Percentiles rank a stretch among this genome's conserved stretches.
Conservation (phyloP, 2,888 invertebrate genomes). For the Trachelus stipa region DNA sequence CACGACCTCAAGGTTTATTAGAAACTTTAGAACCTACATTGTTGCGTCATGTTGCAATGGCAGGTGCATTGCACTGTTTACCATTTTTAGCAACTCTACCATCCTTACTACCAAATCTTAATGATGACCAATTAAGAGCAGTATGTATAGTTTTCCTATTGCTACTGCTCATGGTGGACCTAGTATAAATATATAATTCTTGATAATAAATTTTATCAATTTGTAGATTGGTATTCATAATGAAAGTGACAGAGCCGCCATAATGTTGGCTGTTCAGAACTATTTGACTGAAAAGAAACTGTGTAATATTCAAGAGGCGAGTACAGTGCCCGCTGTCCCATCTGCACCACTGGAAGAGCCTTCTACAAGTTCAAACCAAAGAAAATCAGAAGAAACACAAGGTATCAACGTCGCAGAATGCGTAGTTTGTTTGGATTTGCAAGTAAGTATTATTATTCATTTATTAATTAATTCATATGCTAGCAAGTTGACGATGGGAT, state of each 20-base stretch:
- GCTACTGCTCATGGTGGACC: background rate
- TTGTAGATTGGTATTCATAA: conserved; percentile 58
- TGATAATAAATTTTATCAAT: conserved; percentile 8
- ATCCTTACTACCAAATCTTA: conserved; percentile 68
- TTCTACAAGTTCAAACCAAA: conserved; percentile 49
- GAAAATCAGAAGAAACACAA: conserved; percentile 52
- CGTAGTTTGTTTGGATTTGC: conserved; percentile 84
- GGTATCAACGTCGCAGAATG: conserved; percentile 74
- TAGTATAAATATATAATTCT: background rate
- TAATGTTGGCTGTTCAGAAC: conserved; percentile 74
- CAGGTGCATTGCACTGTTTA: conserved; percentile 81
- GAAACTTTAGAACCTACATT: conserved; percentile 76
- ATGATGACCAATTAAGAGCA: conserved; percentile 70
- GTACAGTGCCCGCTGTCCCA: conserved; percentile 40
- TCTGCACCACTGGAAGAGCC: conserved; percentile 55
- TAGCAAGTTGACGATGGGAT: background rate
- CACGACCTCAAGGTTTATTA: conserved; percentile 76
- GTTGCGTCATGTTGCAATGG: conserved; percentile 77
- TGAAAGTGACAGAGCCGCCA: conserved; percentile 70
- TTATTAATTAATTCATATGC: conserved; percentile 5
- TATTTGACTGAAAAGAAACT: conserved; percentile 66
- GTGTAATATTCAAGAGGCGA: conserved; percentile 48
- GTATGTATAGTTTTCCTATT: conserved; percentile 46
- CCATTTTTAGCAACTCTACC: conserved; percentile 75
- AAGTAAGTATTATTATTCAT: conserved; percentile 66